Evolutionary conservation across 2,113 vertebrate species (phyloP).

Genomic region (Triplophysa tibetana): DNA sequence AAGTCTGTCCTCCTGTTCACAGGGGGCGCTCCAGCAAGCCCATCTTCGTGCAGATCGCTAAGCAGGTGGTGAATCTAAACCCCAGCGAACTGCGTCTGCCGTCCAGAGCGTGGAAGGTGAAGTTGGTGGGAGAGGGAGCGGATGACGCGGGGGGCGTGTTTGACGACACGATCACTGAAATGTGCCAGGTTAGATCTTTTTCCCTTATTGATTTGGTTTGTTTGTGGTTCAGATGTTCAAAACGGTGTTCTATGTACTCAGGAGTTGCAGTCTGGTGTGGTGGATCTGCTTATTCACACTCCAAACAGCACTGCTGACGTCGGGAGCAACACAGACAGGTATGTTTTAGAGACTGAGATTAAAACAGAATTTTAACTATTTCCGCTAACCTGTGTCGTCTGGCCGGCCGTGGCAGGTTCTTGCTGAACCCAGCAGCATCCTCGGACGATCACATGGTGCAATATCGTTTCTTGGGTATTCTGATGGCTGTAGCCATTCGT

Average conservation of each 20-base stretch:
- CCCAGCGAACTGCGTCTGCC: slow-evolving; percentile 78
- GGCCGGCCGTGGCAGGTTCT: slow-evolving; percentile 66
- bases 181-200: slow-evolving; percentile 74
- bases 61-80: slow-evolving; percentile 78
- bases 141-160: slow-evolving; percentile 84
- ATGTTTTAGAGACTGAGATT: neutral
- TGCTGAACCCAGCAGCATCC: slow-evolving; percentile 73
- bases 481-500: slow-evolving; percentile 80
- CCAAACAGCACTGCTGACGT: slow-evolving; percentile 79
- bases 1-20: slow-evolving; percentile 33
- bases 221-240: neutral
- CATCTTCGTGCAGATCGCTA: slow-evolving; percentile 81
- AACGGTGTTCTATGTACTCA: slow-evolving; percentile 48
- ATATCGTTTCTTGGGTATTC: slow-evolving; percentile 79
- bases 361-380: neutral
- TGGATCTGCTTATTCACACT: slow-evolving; percentile 79
- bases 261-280: slow-evolving; percentile 78
- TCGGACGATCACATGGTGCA: slow-evolving; percentile 77
- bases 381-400: neutral
- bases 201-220: too few species aligned
- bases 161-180: slow-evolving; percentile 82
- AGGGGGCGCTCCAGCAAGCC: slow-evolving; percentile 81
- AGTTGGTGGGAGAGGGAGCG: slow-evolving; percentile 78
- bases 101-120: slow-evolving; percentile 82
- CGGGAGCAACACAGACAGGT: slow-evolving; percentile 82